These are phyloP conservation scores for Plotosus lineatus DNA, from an alignment of 2,113 vertebrate genomes.

Conservation along the genomic window DNA sequence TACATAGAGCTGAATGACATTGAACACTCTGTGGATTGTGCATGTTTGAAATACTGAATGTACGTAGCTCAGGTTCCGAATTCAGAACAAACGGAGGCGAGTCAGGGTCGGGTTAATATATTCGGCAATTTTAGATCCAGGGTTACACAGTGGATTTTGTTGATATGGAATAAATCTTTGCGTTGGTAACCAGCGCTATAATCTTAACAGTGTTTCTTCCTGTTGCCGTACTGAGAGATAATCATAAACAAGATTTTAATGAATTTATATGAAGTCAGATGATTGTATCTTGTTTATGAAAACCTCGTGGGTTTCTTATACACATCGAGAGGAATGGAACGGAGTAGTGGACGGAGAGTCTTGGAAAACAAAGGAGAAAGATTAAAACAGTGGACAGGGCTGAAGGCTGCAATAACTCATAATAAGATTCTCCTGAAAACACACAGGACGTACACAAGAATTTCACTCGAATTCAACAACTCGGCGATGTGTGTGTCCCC, in stretches of 20 bases:
- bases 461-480: conserved; percentile 9
- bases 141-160: neutral
- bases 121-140: neutral
- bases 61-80: neutral
- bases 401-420: conserved; percentile 27
- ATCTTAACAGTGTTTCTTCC: neutral
- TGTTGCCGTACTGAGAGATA: neutral
- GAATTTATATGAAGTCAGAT: neutral
- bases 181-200: neutral
- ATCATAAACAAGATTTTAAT: neutral
- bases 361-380: neutral
- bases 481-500: neutral
- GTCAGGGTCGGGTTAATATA: neutral
- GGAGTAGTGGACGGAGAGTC: neutral
- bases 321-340: too few relatives aligned
- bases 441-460: conserved; percentile 1
- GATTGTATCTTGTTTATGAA: too few relatives aligned
- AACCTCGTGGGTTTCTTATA: too few relatives aligned
- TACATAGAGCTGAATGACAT: too few relatives aligned
- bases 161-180: neutral
- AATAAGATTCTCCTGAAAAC: neutral
- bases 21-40: too few relatives aligned
- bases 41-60: too few relatives aligned
- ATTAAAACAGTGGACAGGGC: neutral
- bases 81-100: neutral